Evolutionary conservation across 1,140 invertebrate species (phyloP), one percentile per base, ranked within the genome.

Genomic region (Drosophila pseudoobscura): DNA sequence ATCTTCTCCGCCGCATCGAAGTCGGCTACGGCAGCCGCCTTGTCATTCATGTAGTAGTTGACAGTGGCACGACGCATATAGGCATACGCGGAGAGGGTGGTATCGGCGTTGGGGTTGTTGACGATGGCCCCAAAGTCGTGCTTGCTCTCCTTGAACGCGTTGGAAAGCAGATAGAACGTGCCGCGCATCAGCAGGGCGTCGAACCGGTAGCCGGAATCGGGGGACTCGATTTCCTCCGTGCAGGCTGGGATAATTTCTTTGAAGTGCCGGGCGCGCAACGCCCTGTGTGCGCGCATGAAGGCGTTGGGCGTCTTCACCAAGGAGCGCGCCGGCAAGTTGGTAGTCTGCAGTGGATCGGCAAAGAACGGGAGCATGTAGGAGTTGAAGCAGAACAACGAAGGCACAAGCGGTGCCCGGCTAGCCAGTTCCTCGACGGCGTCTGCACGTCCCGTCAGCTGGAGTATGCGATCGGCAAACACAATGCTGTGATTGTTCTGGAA

Each of bases 61-160:
- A 98, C 92, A 8, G 95, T 96, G 3, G 96, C 97, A 75, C 96
- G 93, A 91, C 98, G 98, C 43, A 99, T 96, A 13, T 98, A 92
- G 13, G 97, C 96, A 94, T 98, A 98, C 0, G 96, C 94, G 90
- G 94, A 94, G 1, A 96, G 93, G 72, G 94, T 94, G 0, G 92
- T 89, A 71, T 93, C 92, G 20, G 93, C 92, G 74, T 93, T 91
- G 74, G 93, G 92, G 72, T 93, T 93, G 64, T 94, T 93, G 84
- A 95, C 94, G 66, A 95, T 93, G 26, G 77, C 90, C 54, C 92
- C 92, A 20, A 98, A 94, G 91, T 98, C 97, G 46, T 92, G 83
- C 9, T 96, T 91, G 1, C 96, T 95, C 66, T 94, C 93, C 43
- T 94, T 93, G 78, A 95, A 94, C 73, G 95, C 92, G 3, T 96